Evolutionary conservation across 2,888 invertebrate genomes (phyloP), one percentile per base, ranked within the genome.

Genomic region (Antitype chi): DNA sequence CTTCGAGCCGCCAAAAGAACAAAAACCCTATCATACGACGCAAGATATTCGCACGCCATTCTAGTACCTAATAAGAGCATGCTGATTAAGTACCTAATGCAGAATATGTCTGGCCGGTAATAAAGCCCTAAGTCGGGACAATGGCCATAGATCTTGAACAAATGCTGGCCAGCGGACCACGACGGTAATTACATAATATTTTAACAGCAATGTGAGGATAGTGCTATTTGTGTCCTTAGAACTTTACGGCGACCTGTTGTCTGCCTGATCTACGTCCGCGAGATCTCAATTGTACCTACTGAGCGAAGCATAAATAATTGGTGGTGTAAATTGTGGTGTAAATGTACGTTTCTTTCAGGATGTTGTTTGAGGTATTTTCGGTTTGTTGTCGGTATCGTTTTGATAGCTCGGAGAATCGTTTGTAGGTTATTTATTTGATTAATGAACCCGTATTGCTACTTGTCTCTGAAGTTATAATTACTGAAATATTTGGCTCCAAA

Each of bases 101-200:
- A 71, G 76, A 84, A 87, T 79, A 87, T 87, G 81, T 82, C 80
- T 77, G 82, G 82, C 79, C 38, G 67, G 87, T 80, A 82, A 87
- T 87, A 87, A 87, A 87, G 74, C 74, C 78, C 70, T 80, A 82
- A 86, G 78, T 80, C 82, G 68, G 78, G 87, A 87, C 87, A 87
- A 86, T 85, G 52, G 82, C 63, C 72, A 87, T 87, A 86, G 70
- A 76, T 87, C 87, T 86, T 78, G 70, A 73, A 84, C 70, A 76
- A 80, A 78, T 74, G 68, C 79, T 82, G 66, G 69, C 71, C 70
- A 70, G 78, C 73, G 68, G 60, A 76, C 76, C 43, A 74, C 79
- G 87, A 85, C 83, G 79, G 82, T 92, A 92, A 94, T 93, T 93
- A 92, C 91, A 87, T 90, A 91, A 94, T 93, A 93, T 91, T 92